Evolutionary conservation across 2,113 vertebrate genomes (phyloP).

Genomic region (Plotosus lineatus): DNA sequence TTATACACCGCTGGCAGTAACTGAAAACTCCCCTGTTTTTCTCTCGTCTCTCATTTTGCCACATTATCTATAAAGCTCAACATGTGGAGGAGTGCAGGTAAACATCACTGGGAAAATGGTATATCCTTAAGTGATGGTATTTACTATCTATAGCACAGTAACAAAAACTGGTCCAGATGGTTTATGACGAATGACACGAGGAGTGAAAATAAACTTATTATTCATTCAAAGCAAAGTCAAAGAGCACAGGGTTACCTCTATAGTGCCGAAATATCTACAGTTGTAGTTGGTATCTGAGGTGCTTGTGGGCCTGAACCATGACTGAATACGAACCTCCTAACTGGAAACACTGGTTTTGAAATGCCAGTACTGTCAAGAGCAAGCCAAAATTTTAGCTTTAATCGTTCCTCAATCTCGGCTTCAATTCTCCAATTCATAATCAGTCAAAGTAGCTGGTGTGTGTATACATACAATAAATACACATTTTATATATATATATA

Average conservation of each 20-base stretch:
- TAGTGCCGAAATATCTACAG: background rate
- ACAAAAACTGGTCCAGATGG: background rate
- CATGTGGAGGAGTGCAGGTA: slow-evolving; percentile 41
- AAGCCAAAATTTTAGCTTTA: background rate
- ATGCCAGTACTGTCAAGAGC: background rate
- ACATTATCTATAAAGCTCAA: slow-evolving; percentile 50
- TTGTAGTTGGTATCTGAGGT: background rate
- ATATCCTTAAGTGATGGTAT: slow-evolving; percentile 13
- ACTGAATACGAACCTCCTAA: background rate
- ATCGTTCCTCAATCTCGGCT: background rate
- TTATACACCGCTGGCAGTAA: slow-evolving; percentile 64
- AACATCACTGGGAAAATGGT: slow-evolving; percentile 9
- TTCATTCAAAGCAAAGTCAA: background rate
- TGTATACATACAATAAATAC: no score
- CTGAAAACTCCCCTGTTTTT: slow-evolving; percentile 32
- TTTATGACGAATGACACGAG: background rate
- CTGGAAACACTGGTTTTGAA: background rate
- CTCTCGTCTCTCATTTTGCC: slow-evolving; percentile 27
- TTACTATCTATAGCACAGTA: background rate
- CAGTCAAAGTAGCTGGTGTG: no score
- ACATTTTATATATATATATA: no score
- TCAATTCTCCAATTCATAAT: background rate
- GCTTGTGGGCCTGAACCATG: background rate
- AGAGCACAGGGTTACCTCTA: background rate
- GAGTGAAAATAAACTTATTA: background rate